Evolutionary conservation across 1,140 invertebrate species (phyloP).

Genomic region (Drosophila yakuba): DNA sequence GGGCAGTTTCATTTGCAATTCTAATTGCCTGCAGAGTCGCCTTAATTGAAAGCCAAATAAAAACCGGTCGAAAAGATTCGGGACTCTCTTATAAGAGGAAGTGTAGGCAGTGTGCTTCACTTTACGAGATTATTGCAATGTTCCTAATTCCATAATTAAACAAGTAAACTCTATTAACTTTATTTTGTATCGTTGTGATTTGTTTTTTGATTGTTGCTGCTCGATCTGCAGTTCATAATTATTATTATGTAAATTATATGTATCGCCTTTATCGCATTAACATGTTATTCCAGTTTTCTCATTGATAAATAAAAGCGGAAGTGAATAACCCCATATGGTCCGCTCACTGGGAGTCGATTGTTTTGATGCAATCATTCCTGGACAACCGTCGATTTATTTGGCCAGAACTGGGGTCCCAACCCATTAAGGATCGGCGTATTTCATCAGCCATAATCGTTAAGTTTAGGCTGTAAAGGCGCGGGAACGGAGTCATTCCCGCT

Average conservation of each 20-base stretch:
- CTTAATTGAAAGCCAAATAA: slow-evolving; percentile 57
- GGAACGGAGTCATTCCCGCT: slow-evolving; percentile 18
- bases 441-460: slow-evolving; percentile 26
- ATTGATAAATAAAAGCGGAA: slow-evolving; percentile 65
- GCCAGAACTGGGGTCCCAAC: not conserved
- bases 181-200: not conserved
- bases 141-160: not conserved
- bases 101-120: not conserved
- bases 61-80: slow-evolving; percentile 18
- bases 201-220: slow-evolving; percentile 5
- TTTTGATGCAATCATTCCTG: slow-evolving; percentile 14
- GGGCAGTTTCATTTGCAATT: slow-evolving; percentile 68
- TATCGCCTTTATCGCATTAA: slow-evolving; percentile 40
- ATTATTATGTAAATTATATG: slow-evolving; percentile 35
- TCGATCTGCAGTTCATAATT: slow-evolving; percentile 18
- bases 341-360: slow-evolving; percentile 16
- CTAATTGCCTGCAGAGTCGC: slow-evolving; percentile 64
- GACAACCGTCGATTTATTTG: slow-evolving; percentile 3
- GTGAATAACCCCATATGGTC: slow-evolving; percentile 23
- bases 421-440: slow-evolving; percentile 19
- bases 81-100: slow-evolving; percentile 13
- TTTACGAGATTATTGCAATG: not conserved
- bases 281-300: slow-evolving; percentile 65
- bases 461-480: slow-evolving; percentile 3
- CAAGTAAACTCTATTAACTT: not conserved